Evolutionary conservation across 2,113 vertebrate genomes (phyloP), one percentile per base, ranked within the genome.

Genomic region (Bambusicola thoracicus): DNA sequence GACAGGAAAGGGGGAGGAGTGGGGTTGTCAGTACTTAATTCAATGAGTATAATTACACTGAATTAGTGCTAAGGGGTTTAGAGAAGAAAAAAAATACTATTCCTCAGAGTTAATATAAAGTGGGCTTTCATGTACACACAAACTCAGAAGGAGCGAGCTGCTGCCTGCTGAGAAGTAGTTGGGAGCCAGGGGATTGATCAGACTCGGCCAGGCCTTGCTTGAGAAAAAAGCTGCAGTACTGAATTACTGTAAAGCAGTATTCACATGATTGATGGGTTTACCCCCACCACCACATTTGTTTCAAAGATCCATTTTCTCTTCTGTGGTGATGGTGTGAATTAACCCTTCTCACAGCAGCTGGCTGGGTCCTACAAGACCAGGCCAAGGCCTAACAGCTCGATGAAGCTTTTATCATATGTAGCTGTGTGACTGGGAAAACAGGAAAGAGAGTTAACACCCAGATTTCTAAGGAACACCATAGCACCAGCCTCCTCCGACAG

Each of bases 221-320:
- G 12, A 87, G 90, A 87, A 94, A 96, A 94, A 92, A 93, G 85
- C 85, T 94, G 94, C 87, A 92, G 34, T 87, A 91, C 81, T 87
- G 95, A 96, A 90, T 85, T 95, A 91, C 95, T 96, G 91, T 91
- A 95, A 96, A 90, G 93, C 89, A 75, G 68, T 30, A 91, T 75
- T 96, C 89, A 94, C 91, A 92, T 95, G 95, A 97, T 91, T 92
- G 94, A 97, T 96, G 95, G 95, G 79, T 94, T 96, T 96, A 86
- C 91, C 91, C 83, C 85, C 93, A 68, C 55, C 88, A 93, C 81
- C 87, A 83, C 93, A 88, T 92, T 97, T 91, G 85, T 94, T 87
- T 94, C 94, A 75, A 96, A 92, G 95, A 84, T 94, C 83, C 61
- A 94, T 95, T 96, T 78, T 94, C 89, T 96, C 80, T 22, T 94